Evolutionary conservation across 2,888 invertebrate species (phyloP), one percentile per base, ranked within the genome.

Genomic region (Eucera pruinosa): DNA sequence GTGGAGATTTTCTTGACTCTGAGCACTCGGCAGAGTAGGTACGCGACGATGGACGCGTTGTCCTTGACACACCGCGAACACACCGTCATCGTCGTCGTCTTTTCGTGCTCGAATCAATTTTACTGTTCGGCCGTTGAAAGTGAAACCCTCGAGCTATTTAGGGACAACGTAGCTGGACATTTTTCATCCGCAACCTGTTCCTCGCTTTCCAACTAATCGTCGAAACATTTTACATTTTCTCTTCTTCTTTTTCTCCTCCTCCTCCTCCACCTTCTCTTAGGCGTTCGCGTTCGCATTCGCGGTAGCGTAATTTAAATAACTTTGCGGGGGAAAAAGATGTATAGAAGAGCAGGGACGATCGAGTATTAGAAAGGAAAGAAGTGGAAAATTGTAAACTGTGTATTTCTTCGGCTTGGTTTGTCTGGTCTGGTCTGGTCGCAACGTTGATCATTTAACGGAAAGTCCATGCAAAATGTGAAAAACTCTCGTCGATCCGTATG

Each of bases 21-120:
- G 78, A 80, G 81, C 70, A 68, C 72, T 78, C 79, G 79, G 81
- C 70, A 68, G 82, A 84, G 73, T 75, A 55, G 62, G 57, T 81
- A 73, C 62, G 60, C 81, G 81, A 78, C 82, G 87, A 89, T 89
- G 89, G 88, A 89, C 89, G 88, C 83, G 89, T 89, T 89, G 90
- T 89, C 91, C 91, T 91, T 91, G 91, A 90, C 91, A 91, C 88
- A 88, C 64, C 85, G 61, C 50, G 70, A 62, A 36, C 61, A 47
- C 65, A 36, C 43, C 54, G 64, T 58, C 55, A 57, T 62, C 74
- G 75, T 43, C 54, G 65, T 73, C 54, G 74, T 61, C 71, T 36
- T 66, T n/a, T 68, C 64, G 60, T 70, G 54, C 50, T 71, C 77
- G 62, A 65, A 81, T 72, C 76, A 86, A 87, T 85, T 87, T 86